These are phyloP conservation scores for Tympanuchus pallidicinctus DNA, from an alignment of 2,113 vertebrate species.

Conservation along the genomic window DNA sequence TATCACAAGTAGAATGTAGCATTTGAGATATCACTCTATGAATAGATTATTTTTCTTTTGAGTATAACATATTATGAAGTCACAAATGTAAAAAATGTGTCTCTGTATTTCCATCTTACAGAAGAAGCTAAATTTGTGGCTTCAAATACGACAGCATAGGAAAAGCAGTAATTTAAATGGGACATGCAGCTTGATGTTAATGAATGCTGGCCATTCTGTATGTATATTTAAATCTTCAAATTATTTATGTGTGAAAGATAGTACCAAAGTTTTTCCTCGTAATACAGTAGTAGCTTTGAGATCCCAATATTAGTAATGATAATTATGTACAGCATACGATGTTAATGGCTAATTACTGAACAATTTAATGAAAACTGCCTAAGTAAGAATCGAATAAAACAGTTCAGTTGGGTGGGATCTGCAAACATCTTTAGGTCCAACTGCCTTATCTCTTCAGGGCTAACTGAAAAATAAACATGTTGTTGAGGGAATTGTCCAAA, in stretches of 20 bases:
- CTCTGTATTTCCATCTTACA: neutral
- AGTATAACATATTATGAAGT: neutral
- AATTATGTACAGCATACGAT: neutral
- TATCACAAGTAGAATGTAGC: neutral
- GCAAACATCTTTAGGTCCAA: neutral
- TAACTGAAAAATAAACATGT: neutral
- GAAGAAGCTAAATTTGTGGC: neutral
- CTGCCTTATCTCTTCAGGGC: neutral
- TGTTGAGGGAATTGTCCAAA: neutral
- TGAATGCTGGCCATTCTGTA: neutral
- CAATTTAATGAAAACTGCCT: neutral
- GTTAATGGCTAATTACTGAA: neutral
- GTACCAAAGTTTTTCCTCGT: neutral
- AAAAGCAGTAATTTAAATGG: neutral
- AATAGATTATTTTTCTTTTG: neutral
- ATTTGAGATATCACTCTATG: neutral
- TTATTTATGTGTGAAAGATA: neutral
- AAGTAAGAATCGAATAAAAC: neutral
- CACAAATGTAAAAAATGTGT: neutral
- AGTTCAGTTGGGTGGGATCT: too few relatives aligned
- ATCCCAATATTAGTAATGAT: neutral
- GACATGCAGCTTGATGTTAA: neutral
- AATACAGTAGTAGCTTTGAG: neutral
- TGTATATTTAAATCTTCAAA: neutral
- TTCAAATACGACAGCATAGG: neutral